Percentiles rank a stretch among this genome's conserved stretches.
Conservation (phyloP, 2,797 vertebrate genomes). For the Ispidina lecontei region DNA sequence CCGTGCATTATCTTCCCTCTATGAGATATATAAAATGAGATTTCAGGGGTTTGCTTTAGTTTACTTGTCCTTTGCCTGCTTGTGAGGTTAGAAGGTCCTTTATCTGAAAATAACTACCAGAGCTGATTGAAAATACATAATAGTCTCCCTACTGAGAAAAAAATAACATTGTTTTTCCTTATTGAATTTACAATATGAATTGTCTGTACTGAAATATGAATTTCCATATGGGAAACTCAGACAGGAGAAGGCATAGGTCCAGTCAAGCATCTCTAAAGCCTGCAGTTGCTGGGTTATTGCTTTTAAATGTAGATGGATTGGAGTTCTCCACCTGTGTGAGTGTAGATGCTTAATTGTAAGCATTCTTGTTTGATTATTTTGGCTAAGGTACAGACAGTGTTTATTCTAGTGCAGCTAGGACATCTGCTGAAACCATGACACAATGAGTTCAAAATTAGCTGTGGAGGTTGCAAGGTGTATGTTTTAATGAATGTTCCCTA, state of each 20-base stretch:
- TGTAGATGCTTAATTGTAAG: not conserved
- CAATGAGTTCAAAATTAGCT: not conserved
- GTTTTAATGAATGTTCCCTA: slow-evolving; percentile 9
- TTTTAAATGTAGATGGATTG: not conserved
- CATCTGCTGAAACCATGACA: slow-evolving; percentile 5
- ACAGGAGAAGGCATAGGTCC: not conserved
- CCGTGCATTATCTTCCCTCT: not conserved
- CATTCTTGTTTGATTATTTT: slow-evolving; percentile 3
- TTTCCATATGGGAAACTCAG: not conserved
- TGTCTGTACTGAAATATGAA: not conserved
- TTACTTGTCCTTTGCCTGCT: not conserved
- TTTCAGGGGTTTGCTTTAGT: not conserved
- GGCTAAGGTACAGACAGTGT: not conserved
- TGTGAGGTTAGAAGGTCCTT: not conserved
- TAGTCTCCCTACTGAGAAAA: not conserved
- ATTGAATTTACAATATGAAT: not conserved
- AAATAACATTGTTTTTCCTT: not conserved
- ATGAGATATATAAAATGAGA: not conserved
- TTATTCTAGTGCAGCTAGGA: not conserved
- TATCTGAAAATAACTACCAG: not conserved
- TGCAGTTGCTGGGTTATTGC: not conserved
- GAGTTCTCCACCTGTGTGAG: not conserved
- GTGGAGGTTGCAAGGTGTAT: not conserved
- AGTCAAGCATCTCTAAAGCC: not conserved
- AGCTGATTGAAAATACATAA: not conserved